A percentile compares a stretch with the other conserved stretches of the same genome.
Evolutionary conservation across 2,888 invertebrate species (phyloP).

Genomic region (Pecten maximus): DNA sequence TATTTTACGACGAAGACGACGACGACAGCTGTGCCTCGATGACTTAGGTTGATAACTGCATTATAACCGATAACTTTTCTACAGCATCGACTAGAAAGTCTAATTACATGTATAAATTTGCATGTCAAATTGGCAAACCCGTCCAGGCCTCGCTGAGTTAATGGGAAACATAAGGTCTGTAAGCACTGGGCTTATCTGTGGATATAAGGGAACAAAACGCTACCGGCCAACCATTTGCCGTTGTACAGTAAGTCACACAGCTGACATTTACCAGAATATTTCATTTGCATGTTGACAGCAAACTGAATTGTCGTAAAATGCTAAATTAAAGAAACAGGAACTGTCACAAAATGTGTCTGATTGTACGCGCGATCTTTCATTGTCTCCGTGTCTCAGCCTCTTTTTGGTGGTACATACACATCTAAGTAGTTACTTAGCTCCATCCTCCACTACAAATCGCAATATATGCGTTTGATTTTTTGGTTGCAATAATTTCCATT

Average conservation of each 20-base stretch:
- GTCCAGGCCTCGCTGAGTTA: not conserved
- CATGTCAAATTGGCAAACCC: not conserved
- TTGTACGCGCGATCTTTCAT: not conserved
- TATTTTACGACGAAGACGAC: conserved; percentile 10
- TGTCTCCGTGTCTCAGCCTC: too few relatives aligned
- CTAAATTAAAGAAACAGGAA: not conserved
- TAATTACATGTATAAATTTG: conserved; percentile 25
- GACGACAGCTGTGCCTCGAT: not conserved
- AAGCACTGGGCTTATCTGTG: conserved; percentile 1
- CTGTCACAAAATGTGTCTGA: not conserved
- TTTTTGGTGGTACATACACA: too few relatives aligned
- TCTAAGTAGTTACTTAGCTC: too few relatives aligned
- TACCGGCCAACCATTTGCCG: not conserved
- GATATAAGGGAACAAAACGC: not conserved
- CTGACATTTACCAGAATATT: not conserved
- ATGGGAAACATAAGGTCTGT: conserved; percentile 9
- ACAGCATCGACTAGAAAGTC: not conserved
- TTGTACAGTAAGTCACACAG: not conserved
- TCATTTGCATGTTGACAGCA: not conserved
- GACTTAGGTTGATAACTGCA: not conserved
- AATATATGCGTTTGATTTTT: too few relatives aligned
- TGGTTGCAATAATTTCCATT: too few relatives aligned
- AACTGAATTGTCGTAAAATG: not conserved
- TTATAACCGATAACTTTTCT: conserved; percentile 20
- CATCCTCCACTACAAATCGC: too few relatives aligned